Conservation (phyloP, 2,797 vertebrate species). For the Hirundo rustica region DNA sequence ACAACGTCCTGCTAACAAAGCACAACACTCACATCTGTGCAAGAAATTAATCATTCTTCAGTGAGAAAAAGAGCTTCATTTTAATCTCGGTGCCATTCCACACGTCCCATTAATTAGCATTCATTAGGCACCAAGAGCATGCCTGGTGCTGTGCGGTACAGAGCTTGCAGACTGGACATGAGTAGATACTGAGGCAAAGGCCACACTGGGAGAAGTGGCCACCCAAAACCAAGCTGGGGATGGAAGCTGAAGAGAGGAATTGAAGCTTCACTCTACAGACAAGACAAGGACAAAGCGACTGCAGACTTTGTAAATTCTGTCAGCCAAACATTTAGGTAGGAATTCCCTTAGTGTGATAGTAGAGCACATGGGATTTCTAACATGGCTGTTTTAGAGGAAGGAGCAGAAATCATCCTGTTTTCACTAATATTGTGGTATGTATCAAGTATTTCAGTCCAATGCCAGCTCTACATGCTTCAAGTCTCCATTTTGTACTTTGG, state of each 20-base stretch:
- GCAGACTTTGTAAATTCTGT: not conserved
- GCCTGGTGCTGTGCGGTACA: not conserved
- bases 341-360: not conserved
- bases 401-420: not conserved
- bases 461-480: not conserved
- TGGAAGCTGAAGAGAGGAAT: not conserved
- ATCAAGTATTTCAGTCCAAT: not conserved
- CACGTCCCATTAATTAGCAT: not conserved
- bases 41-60: conserved; percentile 40
- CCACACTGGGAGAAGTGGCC: accelerated
- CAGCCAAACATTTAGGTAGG: not conserved
- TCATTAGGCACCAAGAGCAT: not conserved
- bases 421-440: not conserved
- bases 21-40: conserved; percentile 18
- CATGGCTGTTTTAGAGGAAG: not conserved
- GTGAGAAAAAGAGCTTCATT: conserved; percentile 25
- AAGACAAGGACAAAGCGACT: not conserved
- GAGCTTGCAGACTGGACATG: not conserved
- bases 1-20: conserved; percentile 8
- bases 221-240: not conserved
- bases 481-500: not conserved
- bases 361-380: not conserved
- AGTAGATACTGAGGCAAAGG: not conserved
- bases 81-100: not conserved
- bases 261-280: not conserved